Evolutionary conservation across 2,113 vertebrate species (phyloP).

Genomic region (Bucco capensis): DNA sequence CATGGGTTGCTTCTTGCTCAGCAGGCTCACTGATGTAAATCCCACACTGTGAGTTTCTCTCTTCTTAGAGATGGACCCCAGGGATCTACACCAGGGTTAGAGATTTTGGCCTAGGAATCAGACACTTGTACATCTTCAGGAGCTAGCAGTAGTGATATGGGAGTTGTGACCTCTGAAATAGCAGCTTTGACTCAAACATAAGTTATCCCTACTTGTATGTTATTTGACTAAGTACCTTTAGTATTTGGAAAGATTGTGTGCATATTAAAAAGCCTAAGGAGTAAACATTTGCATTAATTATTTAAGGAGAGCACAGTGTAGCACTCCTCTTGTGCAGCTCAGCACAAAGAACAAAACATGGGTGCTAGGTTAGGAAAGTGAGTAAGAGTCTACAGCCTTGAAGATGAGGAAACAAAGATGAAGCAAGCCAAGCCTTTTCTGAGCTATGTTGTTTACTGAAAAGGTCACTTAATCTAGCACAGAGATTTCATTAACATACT

Average conservation of each 20-base stretch:
- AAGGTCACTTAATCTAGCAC: background rate
- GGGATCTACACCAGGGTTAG: background rate
- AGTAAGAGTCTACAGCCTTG: background rate
- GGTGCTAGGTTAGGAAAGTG: background rate
- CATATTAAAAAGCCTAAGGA: background rate
- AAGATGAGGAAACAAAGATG: background rate
- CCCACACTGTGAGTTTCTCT: background rate
- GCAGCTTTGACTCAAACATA: background rate
- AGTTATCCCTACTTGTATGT: background rate
- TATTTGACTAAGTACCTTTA: background rate
- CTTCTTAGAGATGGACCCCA: accelerated
- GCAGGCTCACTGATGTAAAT: background rate
- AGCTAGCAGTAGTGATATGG: background rate
- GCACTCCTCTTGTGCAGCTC: background rate
- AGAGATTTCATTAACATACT: background rate
- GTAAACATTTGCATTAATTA: background rate
- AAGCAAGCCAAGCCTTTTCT: background rate
- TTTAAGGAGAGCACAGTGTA: background rate
- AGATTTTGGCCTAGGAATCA: background rate
- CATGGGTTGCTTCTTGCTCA: background rate
- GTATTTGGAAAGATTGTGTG: background rate
- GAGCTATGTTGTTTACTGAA: background rate
- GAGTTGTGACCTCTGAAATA: background rate
- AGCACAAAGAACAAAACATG: background rate
- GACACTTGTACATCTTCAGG: background rate